These are phyloP conservation scores for Adoxophyes honmai DNA, from an alignment of 1,140 invertebrate species.

Conservation along the genomic window DNA sequence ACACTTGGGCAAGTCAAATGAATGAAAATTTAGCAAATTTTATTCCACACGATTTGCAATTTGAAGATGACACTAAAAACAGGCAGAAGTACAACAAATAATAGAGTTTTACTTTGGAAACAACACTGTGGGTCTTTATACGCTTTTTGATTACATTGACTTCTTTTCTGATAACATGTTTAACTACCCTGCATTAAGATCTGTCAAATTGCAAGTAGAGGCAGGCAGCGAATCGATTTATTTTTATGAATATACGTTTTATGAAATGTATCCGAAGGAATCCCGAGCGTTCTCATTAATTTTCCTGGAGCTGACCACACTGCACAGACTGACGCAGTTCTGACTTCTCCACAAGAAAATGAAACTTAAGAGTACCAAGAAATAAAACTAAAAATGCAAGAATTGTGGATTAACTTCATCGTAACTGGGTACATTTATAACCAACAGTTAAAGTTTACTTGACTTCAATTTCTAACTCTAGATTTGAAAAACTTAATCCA, in stretches of 20 bases:
- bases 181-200: conserved; percentile 4
- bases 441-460: no score
- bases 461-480: no score
- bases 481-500: no score
- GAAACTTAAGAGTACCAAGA: no score
- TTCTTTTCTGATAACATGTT: conserved; percentile 15
- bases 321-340: no score
- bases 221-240: no score
- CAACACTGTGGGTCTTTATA: conserved; percentile 19
- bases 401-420: no score
- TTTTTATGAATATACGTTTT: background rate
- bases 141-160: conserved; percentile 13
- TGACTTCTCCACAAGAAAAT: no score
- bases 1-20: conserved; percentile 17
- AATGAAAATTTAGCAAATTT: conserved; percentile 29
- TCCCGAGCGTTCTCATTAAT: background rate
- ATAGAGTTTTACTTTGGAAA: conserved; percentile 32
- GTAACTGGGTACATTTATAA: no score
- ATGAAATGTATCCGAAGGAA: background rate
- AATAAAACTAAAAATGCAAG: no score
- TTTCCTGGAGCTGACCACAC: background rate
- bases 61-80: conserved; percentile 19
- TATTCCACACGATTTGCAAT: conserved; percentile 28
- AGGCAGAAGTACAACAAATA: conserved; percentile 20
- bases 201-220: background rate